Conservation (phyloP, 2,797 vertebrate genomes). For the Cheracebus regulus region DNA sequence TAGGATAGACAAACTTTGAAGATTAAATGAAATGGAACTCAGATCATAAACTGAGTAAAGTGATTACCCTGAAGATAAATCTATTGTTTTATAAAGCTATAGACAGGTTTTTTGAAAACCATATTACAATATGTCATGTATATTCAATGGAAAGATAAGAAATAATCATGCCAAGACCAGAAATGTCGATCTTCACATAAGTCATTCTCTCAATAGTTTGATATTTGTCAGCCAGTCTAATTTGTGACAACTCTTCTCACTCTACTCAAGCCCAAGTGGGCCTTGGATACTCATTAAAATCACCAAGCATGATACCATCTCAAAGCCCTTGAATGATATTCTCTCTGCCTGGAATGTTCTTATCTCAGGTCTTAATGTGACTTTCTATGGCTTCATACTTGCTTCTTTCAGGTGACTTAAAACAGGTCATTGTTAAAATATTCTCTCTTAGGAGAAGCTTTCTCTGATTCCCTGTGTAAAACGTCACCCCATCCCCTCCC, state of each 20-base stretch:
- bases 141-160: neutral
- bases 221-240: neutral
- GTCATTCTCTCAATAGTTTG: neutral
- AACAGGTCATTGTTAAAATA: neutral
- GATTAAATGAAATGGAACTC: neutral
- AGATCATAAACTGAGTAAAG: neutral
- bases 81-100: neutral
- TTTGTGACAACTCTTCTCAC: neutral
- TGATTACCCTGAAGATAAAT: neutral
- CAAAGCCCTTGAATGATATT: neutral
- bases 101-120: neutral
- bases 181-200: neutral
- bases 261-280: neutral
- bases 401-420: neutral
- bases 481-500: neutral
- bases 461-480: neutral
- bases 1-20: conserved; percentile 17
- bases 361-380: neutral
- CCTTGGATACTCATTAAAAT: neutral
- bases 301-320: neutral
- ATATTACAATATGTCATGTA: neutral
- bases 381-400: neutral
- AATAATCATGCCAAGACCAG: neutral
- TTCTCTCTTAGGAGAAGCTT: neutral
- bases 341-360: neutral